phyloP scores from a whole-genome alignment of 92 coral and sea anemone species.

The Isaurus tuberculatus region DNA sequence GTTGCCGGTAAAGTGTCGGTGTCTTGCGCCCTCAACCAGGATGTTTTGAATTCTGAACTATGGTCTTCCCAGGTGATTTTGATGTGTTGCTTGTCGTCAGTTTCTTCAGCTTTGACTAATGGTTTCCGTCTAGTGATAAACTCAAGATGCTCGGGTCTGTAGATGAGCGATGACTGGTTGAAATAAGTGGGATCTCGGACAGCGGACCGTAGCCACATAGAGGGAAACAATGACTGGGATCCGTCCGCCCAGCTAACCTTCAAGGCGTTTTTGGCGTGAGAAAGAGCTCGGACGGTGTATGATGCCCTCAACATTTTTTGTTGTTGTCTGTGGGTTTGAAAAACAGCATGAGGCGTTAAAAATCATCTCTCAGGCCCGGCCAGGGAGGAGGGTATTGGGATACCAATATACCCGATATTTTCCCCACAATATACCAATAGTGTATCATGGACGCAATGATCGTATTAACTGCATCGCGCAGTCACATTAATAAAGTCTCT shows the following conservation, averaged over 20 bases:
- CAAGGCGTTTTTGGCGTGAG: slow-evolving; percentile 8
- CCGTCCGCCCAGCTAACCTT: slow-evolving; percentile 36
- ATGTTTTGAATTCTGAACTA: slow-evolving; percentile 29
- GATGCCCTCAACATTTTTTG: slow-evolving; percentile 20
- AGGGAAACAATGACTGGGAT: slow-evolving; percentile 33
- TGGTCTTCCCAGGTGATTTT: slow-evolving; percentile 41
- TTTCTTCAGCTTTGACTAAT: slow-evolving; percentile 24
- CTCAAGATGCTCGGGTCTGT: slow-evolving; percentile 34
- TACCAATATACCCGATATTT: too few relatives aligned
- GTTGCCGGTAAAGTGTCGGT: slow-evolving; percentile 12
- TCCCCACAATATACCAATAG: too few relatives aligned
- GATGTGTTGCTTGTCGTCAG: slow-evolving; percentile 29
- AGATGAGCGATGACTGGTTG: slow-evolving; percentile 40
- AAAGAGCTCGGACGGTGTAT: slow-evolving; percentile 21
- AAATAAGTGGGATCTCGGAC: slow-evolving; percentile 45
- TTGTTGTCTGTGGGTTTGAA: background rate
- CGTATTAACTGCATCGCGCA: too few relatives aligned
- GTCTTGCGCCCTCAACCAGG: slow-evolving; percentile 39
- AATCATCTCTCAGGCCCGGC: too few relatives aligned
- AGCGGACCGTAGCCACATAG: slow-evolving; percentile 43
- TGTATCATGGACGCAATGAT: too few relatives aligned
- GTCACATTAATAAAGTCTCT: too few relatives aligned
- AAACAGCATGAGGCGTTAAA: background rate
- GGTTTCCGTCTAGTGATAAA: slow-evolving; percentile 39
- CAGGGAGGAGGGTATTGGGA: too few relatives aligned